These are phyloP conservation scores for Agrotis exclamationis DNA, from an alignment of 2,888 invertebrate species.

Conservation along the genomic window DNA sequence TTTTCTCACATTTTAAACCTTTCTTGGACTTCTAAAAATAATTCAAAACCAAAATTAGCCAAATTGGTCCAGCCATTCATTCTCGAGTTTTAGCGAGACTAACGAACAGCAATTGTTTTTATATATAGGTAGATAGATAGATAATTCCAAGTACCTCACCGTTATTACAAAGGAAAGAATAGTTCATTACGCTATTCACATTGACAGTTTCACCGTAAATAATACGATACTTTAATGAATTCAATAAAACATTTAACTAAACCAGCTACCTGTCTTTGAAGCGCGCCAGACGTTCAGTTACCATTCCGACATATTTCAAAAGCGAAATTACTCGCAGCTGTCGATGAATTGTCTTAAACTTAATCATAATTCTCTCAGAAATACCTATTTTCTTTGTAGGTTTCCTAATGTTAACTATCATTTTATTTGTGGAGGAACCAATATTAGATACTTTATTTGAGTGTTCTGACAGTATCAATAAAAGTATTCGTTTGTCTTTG, in stretches of 20 bases:
- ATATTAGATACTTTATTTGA: conserved; percentile 11
- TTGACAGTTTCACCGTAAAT: no score
- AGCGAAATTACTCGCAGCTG: conserved; percentile 1
- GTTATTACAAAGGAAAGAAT: no score
- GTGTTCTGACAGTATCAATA: not conserved
- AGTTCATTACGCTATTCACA: no score
- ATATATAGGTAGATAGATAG: no score
- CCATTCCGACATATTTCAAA: conserved; percentile 13
- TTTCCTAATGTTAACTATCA: not conserved
- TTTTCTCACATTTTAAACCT: no score
- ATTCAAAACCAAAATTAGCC: no score
- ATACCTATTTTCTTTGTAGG: conserved; percentile 13
- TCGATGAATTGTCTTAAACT: not conserved
- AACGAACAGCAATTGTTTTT: no score
- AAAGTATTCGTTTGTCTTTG: not conserved
- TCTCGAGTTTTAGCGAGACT: no score
- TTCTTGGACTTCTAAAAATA: no score
- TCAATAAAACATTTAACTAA: not conserved
- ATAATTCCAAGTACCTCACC: no score
- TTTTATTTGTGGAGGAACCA: conserved; percentile 3
- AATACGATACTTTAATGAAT: no score
- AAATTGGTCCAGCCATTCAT: no score
- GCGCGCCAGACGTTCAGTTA: not conserved
- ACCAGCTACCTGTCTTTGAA: not conserved
- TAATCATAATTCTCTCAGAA: conserved; percentile 10